Conservation (phyloP, 2,113 vertebrate genomes). For the Sakesphorus luctuosus region DNA sequence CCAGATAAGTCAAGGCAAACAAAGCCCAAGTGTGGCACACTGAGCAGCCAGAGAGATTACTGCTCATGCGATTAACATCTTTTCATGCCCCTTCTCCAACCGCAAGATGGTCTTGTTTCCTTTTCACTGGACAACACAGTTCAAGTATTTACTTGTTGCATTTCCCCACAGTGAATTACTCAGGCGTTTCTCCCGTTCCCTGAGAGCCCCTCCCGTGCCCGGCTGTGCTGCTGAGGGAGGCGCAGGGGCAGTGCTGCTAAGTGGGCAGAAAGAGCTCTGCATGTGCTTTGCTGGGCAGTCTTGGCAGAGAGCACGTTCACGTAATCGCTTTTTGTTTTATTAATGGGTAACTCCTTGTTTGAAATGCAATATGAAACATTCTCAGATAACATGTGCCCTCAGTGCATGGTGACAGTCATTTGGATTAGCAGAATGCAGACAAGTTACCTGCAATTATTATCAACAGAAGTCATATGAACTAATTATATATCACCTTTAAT, state of each 20-base stretch:
- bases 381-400: background rate
- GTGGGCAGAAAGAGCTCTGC: background rate
- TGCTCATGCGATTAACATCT: conserved; percentile 66
- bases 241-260: background rate
- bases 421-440: background rate
- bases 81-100: conserved; percentile 45
- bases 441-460: conserved; percentile 26
- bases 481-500: conserved; percentile 18
- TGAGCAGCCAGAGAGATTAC: conserved; percentile 69
- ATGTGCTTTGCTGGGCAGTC: background rate
- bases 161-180: conserved; percentile 23
- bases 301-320: background rate
- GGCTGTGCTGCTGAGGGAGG: background rate
- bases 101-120: conserved; percentile 65
- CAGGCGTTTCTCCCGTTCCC: background rate
- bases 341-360: conserved; percentile 16
- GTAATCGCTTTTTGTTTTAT: background rate
- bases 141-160: conserved; percentile 61
- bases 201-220: background rate
- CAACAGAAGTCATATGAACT: background rate
- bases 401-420: fast-evolving
- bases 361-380: background rate
- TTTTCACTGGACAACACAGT: conserved; percentile 51
- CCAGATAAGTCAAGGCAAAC: conserved; percentile 67
- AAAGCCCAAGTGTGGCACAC: conserved; percentile 61